Evolutionary conservation across 2,888 invertebrate genomes (phyloP), one percentile per base, ranked within the genome.

Genomic region (Phengaris alcon): DNA sequence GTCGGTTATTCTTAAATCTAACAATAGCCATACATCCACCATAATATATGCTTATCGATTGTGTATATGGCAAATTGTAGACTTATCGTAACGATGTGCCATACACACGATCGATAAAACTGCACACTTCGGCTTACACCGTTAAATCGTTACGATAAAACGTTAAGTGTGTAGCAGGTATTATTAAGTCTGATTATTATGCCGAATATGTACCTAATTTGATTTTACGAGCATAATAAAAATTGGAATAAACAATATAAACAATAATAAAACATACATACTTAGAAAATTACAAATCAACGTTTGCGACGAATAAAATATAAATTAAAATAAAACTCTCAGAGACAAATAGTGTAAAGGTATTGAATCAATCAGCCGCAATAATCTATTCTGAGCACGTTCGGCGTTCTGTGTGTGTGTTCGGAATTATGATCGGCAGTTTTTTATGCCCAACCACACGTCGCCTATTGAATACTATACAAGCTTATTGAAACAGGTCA

Each of bases 381-480:
- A 81, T 78, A 74, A 75, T 74, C 81, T 86, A 84, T 86, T 90
- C 89, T 84, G 84, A 79, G 82, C 81, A 81, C 85, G 68, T 78
- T 80, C 86, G 91, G 91, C 92, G 92, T 92, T 81, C 78, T 79
- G 82, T 77, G 81, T 81, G 86, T 87, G 90, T 84, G 88, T 79
- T 80, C 78, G 77, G 91, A 87, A 86, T 93, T 84, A 83, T 84
- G 88, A 92, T 87, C 79, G 81, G 81, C 80, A 83, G 84, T 86
- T 91, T 92, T 92, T 93, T 91, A 90, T 91, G 88, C 85, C 82
- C 81, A 81, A 82, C 85, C 87, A 85, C 86, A 86, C 87, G 82
- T 86, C 88, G 89, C 89, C 89, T 90, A 93, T 91, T 91, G 90
- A 91, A 92, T 91, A 86, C 86, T 82, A 84, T 88, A 88, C 88